phyloP scores from a whole-genome alignment of 2,113 vertebrate genomes.

The Hirundichthys speculiger region DNA sequence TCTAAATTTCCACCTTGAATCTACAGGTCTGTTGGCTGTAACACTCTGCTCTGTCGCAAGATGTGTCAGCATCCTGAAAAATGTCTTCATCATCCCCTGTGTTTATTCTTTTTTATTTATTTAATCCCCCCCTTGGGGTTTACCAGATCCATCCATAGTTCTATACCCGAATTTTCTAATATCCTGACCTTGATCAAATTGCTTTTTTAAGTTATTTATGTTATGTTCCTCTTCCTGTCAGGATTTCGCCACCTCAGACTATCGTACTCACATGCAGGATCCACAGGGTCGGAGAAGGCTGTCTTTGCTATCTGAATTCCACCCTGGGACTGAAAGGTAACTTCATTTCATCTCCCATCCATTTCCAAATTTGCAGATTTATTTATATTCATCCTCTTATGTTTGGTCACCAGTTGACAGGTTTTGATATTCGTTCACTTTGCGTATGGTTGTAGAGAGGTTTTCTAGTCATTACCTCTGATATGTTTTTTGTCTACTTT shows the following conservation, averaged over 20 bases:
- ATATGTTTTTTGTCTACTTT: constrained; percentile 24
- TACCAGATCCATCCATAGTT: background rate
- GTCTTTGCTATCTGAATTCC: constrained; percentile 96
- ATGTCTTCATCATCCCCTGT: no score
- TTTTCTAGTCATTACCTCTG: constrained; percentile 1
- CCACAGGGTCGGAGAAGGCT: constrained; percentile 92
- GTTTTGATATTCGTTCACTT: background rate
- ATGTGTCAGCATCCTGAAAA: no score
- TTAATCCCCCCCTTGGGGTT: background rate
- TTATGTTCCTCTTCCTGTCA: constrained; percentile 48
- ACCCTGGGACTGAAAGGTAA: constrained; percentile 94
- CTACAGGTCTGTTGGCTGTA: no score
- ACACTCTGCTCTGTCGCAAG: no score
- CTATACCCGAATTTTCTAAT: background rate
- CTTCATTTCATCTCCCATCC: background rate
- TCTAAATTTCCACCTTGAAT: no score
- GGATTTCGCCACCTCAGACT: constrained; percentile 95
- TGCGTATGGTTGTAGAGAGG: background rate
- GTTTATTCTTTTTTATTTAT: no score
- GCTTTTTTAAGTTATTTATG: constrained; percentile 1
- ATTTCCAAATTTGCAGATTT: background rate
- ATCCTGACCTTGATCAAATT: constrained; percentile 2
- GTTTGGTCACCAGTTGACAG: no score
- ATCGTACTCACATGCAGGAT: constrained; percentile 91
- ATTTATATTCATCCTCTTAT: no score